Evolutionary conservation across 2,113 vertebrate genomes (phyloP), one percentile per base, ranked within the genome.

Genomic region (Neopipo cinnamomea): DNA sequence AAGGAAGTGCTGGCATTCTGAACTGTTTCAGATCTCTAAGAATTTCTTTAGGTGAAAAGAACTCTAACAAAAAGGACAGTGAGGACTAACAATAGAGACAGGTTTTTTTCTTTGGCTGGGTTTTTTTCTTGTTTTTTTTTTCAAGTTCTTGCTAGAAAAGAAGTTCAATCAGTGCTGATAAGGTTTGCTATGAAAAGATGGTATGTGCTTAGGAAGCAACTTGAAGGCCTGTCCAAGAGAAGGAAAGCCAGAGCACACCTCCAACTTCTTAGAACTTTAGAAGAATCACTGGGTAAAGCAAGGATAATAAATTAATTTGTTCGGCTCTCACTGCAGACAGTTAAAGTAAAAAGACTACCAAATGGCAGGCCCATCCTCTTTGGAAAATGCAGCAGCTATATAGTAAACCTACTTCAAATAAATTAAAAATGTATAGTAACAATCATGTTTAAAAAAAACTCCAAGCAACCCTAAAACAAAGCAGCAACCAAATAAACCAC

Each of bases 81-180:
- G 9, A 23, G 8, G 10, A 52, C 24, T 21, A 42, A 12, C 19
- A 56, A 53, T 0, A 50, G 3, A 72, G 37, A 47, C 9, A 7
- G 4, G 0, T 5, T 15, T 44, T 67, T 47, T 53, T 37, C 1
- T 35, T 53, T 49, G 8, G 2, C 11, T 42, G 7, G 3, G 1
- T 5, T 25, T 28, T 47, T 66, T 33, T 4, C 2, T 9, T 11
- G 5, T 5, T 0, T 0, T 20, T 49, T 20, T 49, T 35, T 66
- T 67, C 5, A 41, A 73, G 23, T 22, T 25, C 75, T 71, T 78
- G 17, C 39, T 72, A 79, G 62, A 50, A 72, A 78, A 58, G 4
- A 85, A 82, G 12, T 53, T 77, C 31, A 27, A 11, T 28, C 14
- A 47, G 59, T 47, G 37, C 9, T 66, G 37, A 39, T 42, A 52